phyloP scores from a whole-genome alignment of 53 echinoderm and acorn worm species.

The Astropecten irregularis region DNA sequence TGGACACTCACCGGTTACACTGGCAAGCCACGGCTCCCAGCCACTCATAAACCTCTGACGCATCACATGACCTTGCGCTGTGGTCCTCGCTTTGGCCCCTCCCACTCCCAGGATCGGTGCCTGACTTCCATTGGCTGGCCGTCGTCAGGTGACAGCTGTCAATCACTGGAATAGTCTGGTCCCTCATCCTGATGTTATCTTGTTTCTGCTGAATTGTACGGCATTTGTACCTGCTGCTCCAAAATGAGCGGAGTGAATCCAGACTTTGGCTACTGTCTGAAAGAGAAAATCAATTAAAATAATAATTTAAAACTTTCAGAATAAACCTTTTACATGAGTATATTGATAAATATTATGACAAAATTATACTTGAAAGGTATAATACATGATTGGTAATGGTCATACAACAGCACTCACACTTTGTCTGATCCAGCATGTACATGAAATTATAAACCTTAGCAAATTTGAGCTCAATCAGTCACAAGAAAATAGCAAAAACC shows the following conservation, averaged over 20 bases:
- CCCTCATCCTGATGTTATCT: background rate
- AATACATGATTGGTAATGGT: no score
- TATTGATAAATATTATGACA: no score
- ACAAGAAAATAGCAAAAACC: no score
- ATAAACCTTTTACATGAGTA: no score
- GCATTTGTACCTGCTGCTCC: constrained; percentile 29
- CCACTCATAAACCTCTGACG: constrained; percentile 64
- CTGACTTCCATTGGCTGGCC: background rate
- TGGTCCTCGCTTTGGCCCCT: background rate
- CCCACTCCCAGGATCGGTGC: constrained; percentile 5
- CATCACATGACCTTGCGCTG: constrained; percentile 48
- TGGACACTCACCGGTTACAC: constrained; percentile 46
- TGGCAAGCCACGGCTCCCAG: constrained; percentile 64
- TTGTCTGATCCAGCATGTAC: no score
- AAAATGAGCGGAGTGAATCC: constrained; percentile 8
- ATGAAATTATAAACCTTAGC: no score
- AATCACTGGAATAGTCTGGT: constrained; percentile 44
- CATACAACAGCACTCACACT: no score
- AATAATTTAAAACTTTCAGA: no score
- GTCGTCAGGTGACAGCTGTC: constrained; percentile 19
- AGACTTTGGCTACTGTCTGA: constrained; percentile 3
- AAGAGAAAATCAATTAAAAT: background rate
- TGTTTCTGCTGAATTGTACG: constrained; percentile 1
- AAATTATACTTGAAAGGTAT: no score
- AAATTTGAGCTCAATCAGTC: no score